A percentile compares a stretch with the other conserved stretches of the same genome.
These are phyloP conservation scores for Heliconius nattereri DNA, from an alignment of 1,140 invertebrate genomes.

Conservation along the genomic window DNA sequence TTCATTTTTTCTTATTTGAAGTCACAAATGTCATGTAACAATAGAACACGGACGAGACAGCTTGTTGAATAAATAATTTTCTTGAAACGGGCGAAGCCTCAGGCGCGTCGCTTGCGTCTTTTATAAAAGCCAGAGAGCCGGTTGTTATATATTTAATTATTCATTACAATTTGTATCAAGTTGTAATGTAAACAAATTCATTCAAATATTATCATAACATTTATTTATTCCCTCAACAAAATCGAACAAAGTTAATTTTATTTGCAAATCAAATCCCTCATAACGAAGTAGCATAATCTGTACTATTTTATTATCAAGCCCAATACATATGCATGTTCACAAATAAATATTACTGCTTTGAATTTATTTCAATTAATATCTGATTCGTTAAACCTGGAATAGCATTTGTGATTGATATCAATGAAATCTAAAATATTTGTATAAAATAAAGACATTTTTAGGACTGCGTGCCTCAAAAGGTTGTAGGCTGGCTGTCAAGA, in stretches of 20 bases:
- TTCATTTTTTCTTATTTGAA: no score
- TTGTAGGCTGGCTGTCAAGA: no score
- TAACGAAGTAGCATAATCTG: conserved; percentile 18
- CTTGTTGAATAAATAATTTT: no score
- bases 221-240: not conserved
- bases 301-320: not conserved
- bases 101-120: no score
- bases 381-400: conserved; percentile 19
- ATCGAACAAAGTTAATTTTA: not conserved
- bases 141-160: no score
- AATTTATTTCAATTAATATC: conserved; percentile 17
- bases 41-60: no score
- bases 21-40: no score
- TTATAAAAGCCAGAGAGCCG: no score
- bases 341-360: conserved; percentile 5
- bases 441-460: no score
- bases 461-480: no score
- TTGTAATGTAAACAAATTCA: not conserved
- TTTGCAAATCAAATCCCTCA: not conserved
- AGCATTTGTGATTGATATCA: conserved; percentile 15
- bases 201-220: not conserved
- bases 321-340: not conserved
- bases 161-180: not conserved
- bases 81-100: no score
- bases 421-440: not conserved